Base-by-base conservation (phyloP, 1,140 invertebrate species). In the Lucilia cuprina region DNA sequence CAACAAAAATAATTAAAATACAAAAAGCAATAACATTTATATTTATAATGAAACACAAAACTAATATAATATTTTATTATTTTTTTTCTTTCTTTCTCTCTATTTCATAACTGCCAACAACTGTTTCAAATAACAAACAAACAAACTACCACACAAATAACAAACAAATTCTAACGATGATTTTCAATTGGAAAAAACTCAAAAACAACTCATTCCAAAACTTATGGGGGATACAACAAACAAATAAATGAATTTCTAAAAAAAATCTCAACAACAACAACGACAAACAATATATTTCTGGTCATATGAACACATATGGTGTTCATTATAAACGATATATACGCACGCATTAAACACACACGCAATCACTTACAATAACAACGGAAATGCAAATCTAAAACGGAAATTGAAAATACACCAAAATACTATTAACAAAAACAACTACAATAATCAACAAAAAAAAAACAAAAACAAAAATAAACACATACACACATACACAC, bases 351-450 rank as follows among this genome's bases (percentile, higher is more conserved):
- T 14, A 17, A 35, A 80, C 77, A 50, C 77, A 50, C 77, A 13
- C 41, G 49, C 41, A 80, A 19, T 19, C 34, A 78, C 13, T 41
- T n/a, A 35, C 21, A 78, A 78, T 41, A 78, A 41, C 13, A 49
- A 49, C 41, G 77, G 77, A 80, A 80, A 80, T 80, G n/a, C 77
- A 80, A 80, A 49, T 80, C 77, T 49, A 80, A 47, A 80, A 70
- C 82, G 84, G 84, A 84, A 83, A 83, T 84, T 84, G 82, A 84
- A 83, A 84, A 84, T 82, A 82, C 84, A 77, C 75, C 47, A 82
- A 82, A 70, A 19, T 82, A 47, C 49, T 35, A 35, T 83, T 21
- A 84, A 84, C 82, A 70, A 82, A 14, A 65, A 83, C 34, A 34
- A 34, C 78, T 8, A 41, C 41, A 30, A 30, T 30, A 30, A 30